These are phyloP conservation scores for Acyrthosiphon pisum DNA, from an alignment of 1,140 invertebrate genomes.

Conservation along the genomic window DNA sequence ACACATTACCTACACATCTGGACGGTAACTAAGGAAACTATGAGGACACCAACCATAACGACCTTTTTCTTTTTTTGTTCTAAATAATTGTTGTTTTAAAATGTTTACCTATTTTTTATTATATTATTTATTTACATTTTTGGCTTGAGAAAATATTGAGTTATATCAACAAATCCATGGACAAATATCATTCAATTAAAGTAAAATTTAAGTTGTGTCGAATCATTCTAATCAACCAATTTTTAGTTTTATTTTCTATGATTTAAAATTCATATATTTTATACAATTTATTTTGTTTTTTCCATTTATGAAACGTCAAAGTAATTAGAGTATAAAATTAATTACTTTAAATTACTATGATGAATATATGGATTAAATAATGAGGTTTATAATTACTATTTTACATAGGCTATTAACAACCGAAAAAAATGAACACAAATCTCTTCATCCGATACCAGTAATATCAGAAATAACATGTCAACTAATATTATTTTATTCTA, in stretches of 20 bases:
- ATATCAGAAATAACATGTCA: background rate
- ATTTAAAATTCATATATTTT: background rate
- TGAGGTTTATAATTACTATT: background rate
- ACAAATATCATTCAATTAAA: background rate
- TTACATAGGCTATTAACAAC: background rate
- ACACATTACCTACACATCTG: background rate
- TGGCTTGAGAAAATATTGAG: background rate
- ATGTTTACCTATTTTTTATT: too few species aligned
- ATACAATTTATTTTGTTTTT: background rate
- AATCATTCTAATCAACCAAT: background rate
- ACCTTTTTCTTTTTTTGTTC: background rate
- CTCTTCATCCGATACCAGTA: background rate
- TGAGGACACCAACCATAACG: background rate
- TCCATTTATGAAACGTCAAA: too few species aligned
- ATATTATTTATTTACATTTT: too few species aligned
- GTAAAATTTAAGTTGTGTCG: accelerated
- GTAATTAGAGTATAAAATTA: background rate
- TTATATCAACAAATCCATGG: background rate
- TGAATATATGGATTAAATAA: background rate
- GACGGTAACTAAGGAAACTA: background rate
- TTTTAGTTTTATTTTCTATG: background rate
- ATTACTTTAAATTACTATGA: background rate
- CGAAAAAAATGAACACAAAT: background rate
- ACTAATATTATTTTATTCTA: too few species aligned
- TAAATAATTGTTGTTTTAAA: too few species aligned